Base-by-base conservation (phyloP, 2,888 invertebrate genomes). In the Bhutanitis thaidina region DNA sequence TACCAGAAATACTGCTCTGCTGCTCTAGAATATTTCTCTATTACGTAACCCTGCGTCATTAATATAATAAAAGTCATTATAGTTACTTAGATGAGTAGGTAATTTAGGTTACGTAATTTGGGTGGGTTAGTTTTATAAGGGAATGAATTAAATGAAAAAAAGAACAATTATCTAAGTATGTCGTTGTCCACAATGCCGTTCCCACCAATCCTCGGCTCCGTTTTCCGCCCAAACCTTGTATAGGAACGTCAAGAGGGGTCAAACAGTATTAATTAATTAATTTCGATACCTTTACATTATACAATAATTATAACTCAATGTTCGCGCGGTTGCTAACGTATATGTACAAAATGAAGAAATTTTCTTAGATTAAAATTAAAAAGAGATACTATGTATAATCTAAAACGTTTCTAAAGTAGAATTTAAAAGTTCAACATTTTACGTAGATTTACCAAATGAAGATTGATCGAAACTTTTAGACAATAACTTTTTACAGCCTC, bases 211-310 rank as follows among this genome's bases (percentile, higher is more conserved):
- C 27, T 53, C 57, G 61, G 56, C 61, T 69, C 69, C 67, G 64
- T 63, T 52, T 62, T 64, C 67, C 65, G 60, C 61, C 57, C 59
- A 59, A 47, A 50, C 48, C 48, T 40, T 58, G 52, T 50, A 49
- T 67, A 71, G 67, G 74, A 72, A 70, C 62, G 69, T 69, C 63
- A 73, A 66, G 77, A 77, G 69, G 74, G 80, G 80, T 80, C 74
- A 77, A 79, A 81, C 87, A 88, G 87, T 88, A 88, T 88, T 88
- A 87, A 75, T 82, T 80, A 80, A 74, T 80, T 85, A 81, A 82
- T 81, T 82, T 80, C 77, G 74, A 77, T 78, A 76, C 71, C 67
- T 74, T 74, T 69, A 69, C 69, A 66, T 61, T 74, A 72, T 75
- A 76, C 71, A 75, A 69, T 74, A 70, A 69, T 67, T 60, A 62